Conservation (phyloP, 2,797 vertebrate genomes). For the Xenopus petersii region DNA sequence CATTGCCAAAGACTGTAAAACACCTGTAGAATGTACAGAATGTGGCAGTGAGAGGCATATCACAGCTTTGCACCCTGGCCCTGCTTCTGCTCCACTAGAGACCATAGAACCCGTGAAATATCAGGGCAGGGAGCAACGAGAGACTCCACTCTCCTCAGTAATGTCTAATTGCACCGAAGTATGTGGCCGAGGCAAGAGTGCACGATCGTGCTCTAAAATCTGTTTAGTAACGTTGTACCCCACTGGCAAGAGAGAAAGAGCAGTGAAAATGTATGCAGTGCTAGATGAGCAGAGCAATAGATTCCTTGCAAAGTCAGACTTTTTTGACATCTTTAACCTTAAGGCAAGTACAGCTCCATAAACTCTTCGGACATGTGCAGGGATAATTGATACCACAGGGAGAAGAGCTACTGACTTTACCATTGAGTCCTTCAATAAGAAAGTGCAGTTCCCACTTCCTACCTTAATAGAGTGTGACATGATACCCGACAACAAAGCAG, state of each 20-base stretch:
- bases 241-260: background rate
- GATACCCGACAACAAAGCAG: background rate
- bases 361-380: background rate
- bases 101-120: background rate
- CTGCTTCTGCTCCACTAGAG: background rate
- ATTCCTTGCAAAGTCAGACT: background rate
- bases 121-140: background rate
- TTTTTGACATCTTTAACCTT: background rate
- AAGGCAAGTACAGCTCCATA: background rate
- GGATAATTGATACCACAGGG: background rate
- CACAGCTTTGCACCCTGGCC: background rate
- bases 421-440: background rate
- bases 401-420: background rate
- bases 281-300: background rate
- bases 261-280: background rate
- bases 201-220: background rate
- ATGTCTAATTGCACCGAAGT: background rate
- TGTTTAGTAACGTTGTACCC: background rate
- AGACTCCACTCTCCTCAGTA: background rate
- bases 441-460: background rate
- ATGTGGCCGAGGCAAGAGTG: background rate
- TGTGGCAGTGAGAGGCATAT: background rate
- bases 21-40: background rate
- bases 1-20: background rate
- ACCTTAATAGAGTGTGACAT: slow-evolving; percentile 1